Base-by-base conservation (phyloP, 1,140 invertebrate genomes). In the Monochamus saltuarius region DNA sequence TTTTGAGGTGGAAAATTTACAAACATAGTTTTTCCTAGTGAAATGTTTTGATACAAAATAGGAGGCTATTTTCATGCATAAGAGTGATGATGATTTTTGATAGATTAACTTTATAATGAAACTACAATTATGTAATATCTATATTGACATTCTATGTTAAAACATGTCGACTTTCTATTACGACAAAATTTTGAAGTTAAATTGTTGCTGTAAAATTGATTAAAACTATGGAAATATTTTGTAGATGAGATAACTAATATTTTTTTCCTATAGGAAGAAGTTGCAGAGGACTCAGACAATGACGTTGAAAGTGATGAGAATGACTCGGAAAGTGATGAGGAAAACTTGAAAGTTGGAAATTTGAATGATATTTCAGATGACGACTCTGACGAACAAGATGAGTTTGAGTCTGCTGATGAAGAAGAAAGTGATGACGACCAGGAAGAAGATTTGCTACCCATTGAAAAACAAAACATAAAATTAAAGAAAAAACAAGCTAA, bases 401-500 rank as follows among this genome's bases (percentile, higher is more conserved):
- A 17, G 9, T 46, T 29, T 29, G 22, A 29, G 22, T 46, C 43
- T 19, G 43, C 86, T 69, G 87, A 89, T 73, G 68, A 72, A 51
- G 61, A 70, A 42, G 68, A 73, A 53, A 67, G 71, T 54, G 59
- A 64, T 60, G 51, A 65, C 16, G 62, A 75, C 56, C 67, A 71
- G 51, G 73, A 78, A 13, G 75, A 77, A 17, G 69, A 78, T 40
- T 73, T 91, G 73, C 75, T 94, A 34, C 92, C 93, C 1, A 92
- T 97, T 76, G 94, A 97, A 80, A 92, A 88, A 75, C 84, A 87
- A 60, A 89, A 90, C 56, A 89, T 88, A 60, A 92, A 89, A 75
- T 77, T 97, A 1, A 87, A 86, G 71, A 88, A 88, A 67, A 87
- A 90, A 71, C 80, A 89, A 73, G 82, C 83, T 59, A 73, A 84